Conservation (phyloP, 1,140 invertebrate species). For the Platyscapa corneri region DNA sequence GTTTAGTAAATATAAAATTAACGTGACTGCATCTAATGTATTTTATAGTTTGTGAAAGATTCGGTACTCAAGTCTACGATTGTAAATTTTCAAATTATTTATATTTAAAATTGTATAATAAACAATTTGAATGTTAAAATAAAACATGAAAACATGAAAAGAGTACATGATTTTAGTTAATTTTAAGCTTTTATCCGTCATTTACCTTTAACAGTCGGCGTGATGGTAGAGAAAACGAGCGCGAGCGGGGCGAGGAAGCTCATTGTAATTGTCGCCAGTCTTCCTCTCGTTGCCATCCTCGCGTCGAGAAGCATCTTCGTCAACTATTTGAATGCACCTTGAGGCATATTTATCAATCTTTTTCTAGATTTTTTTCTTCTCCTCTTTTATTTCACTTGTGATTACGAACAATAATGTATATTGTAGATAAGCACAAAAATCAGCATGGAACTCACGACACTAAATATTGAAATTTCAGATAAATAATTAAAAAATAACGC, state of each 20-base stretch:
- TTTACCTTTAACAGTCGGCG: conserved; percentile 34
- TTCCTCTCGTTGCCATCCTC: background rate
- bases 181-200: background rate
- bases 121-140: too few species aligned
- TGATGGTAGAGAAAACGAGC: conserved; percentile 19
- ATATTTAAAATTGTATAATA: too few species aligned
- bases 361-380: background rate
- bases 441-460: background rate
- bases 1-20: too few species aligned
- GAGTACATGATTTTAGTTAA: too few species aligned
- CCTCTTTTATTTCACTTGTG: background rate
- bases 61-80: too few species aligned
- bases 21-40: too few species aligned
- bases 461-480: background rate
- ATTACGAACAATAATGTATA: background rate
- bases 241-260: background rate
- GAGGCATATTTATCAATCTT: conserved; percentile 31
- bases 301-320: conserved; percentile 8
- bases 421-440: background rate
- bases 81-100: too few species aligned
- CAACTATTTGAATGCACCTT: conserved; percentile 31
- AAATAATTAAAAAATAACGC: background rate
- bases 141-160: too few species aligned
- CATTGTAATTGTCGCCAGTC: background rate
- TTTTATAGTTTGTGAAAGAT: too few species aligned